Evolutionary conservation across 2,888 invertebrate species (phyloP), one percentile per base, ranked within the genome.

Genomic region (Leptogaster cylindrica): DNA sequence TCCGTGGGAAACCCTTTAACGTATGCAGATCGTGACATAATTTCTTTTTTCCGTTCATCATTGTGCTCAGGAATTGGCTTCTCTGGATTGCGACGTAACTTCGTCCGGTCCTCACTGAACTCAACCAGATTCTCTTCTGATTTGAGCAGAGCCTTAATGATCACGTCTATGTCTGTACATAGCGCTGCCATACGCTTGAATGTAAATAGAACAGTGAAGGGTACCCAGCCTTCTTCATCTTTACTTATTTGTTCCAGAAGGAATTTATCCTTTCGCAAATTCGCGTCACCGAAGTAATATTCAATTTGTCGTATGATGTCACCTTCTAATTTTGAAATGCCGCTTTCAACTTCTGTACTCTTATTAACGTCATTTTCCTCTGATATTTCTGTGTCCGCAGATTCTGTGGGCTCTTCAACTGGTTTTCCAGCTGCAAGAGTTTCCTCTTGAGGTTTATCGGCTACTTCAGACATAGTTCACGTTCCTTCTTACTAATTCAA

Each of bases 221-320:
- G 87, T 16, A 99, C 87, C 98, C 98, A 95, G 2, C 93, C 97
- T 64, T 95, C 92, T 70, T 96, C 92, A 72, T 95, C 92, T 71
- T 92, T 83, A 73, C 88, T 88, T 1, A 92, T 87, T 81, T 95
- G 90, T 70, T 92, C 92, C 73, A 89, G 87, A n/a, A 99, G 83
- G 78, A 97, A 99, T 80, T 92, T 95, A 79, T 99, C 98, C 68
- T 91, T 87, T 0, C 90, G 89, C 61, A 99, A 83, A 82, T 99
- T 99, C 3, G 91, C 86, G 79, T 99, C 94, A 55, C 98, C 96
- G 84, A 92, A 93, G 36, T 80, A 81, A 67, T 80, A 80, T 71
- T 80, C 80, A 5, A 89, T 82, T 80, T 90, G 91, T 3, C 85
- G 85, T 71, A 90, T 87, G 48, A 91, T 88, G 65, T 85, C 84